Conservation (phyloP, 2,888 invertebrate species). For the Abrostola triplasia region DNA sequence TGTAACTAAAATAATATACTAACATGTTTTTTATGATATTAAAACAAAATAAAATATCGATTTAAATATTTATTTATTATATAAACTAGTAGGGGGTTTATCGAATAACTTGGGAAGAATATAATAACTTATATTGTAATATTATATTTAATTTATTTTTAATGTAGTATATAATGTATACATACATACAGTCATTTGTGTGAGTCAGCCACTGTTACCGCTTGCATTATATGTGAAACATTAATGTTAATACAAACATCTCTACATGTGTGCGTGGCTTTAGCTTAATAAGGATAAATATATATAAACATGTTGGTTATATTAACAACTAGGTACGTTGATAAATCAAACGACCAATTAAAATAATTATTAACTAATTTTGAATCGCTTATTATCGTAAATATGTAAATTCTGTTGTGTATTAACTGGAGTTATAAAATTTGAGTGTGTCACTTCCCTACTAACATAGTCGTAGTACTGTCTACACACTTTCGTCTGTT, state of each 20-base stretch:
- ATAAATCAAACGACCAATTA: not conserved
- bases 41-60: not conserved
- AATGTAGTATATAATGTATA: not conserved
- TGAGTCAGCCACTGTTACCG: constrained; percentile 3
- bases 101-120: too few relatives aligned
- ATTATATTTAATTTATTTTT: not conserved
- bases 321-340: constrained; percentile 15
- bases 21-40: not conserved
- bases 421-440: constrained; percentile 31
- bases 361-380: not conserved
- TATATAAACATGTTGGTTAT: not conserved
- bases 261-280: constrained; percentile 30
- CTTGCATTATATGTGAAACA: constrained; percentile 22
- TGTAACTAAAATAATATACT: not conserved
- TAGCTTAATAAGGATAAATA: constrained; percentile 8
- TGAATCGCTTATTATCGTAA: constrained; percentile 6
- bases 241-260: constrained; percentile 15
- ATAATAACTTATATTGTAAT: too few relatives aligned
- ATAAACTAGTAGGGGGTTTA: not conserved
- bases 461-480: constrained; percentile 47
- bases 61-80: not conserved
- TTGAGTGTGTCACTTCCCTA: constrained; percentile 46
- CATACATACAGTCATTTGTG: not conserved
- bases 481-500: constrained; percentile 44
- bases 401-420: constrained; percentile 10